Base-by-base conservation (phyloP, 2,113 vertebrate species). In the Ascaphus truei region DNA sequence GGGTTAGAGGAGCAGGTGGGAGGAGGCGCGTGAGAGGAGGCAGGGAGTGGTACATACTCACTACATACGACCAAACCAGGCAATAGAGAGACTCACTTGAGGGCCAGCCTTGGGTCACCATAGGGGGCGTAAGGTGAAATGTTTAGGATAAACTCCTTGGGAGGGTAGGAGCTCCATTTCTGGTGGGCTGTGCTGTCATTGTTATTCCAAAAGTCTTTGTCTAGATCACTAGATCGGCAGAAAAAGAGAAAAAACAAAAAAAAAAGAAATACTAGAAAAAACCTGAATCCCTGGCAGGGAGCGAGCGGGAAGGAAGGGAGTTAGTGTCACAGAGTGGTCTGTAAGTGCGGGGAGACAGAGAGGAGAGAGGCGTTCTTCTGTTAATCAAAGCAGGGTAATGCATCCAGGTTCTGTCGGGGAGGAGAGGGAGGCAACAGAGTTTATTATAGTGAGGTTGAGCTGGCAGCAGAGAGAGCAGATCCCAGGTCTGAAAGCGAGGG, bases 151-250 rank as follows among this genome's bases (percentile, higher is more conserved):
- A 99, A 99, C 91, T 99, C 97, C 89, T 98, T 98, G 83, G 97
- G 96, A 75, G 97, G 97, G 80, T 99, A 99, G 85, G 96, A 99
- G 83, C 94, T 99, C 97, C 97, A 98, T 88, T 98, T 93, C 93
- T 98, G 96, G 84, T 98, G 97, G 86, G 97, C 94, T 88, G 93
- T 96, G 90, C 94, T 98, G 91, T 98, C 96, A 87, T 98, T 99
- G 92, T 98, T 99, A 92, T 99, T 99, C 97, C 97, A 99, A 92
- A 99, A 98, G 92, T 99, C 97, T 95, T 95, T 94, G 94, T 99
- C 97, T 87, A 98, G 91, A 88, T 99, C 96, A 75, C 94, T 99
- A 93, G 74, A 85, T 89, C 83, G 77, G 88, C 88, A 90, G 84
- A 86, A 77, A 91, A 88, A 86, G 84, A 83, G 77, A 87, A 84